Conservation (phyloP, 2,113 vertebrate species). For the Merops nubicus region DNA sequence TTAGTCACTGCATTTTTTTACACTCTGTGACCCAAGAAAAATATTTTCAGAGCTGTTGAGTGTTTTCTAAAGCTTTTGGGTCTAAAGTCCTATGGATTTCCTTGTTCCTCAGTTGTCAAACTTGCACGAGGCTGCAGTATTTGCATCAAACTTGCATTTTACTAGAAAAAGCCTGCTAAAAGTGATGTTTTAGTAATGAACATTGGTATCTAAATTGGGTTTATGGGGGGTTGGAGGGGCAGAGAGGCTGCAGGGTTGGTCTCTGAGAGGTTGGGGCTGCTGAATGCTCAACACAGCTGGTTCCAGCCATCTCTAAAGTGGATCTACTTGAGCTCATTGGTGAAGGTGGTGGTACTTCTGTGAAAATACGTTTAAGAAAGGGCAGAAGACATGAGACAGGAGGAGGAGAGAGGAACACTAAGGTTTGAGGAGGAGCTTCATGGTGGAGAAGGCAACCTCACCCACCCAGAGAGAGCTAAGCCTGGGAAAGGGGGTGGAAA, state of each 20-base stretch:
- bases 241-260: neutral
- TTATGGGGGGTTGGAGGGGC: fast-evolving
- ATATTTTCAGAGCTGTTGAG: neutral
- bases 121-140: neutral
- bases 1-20: neutral
- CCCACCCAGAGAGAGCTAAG: fast-evolving
- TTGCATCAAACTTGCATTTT: neutral
- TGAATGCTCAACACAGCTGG: neutral
- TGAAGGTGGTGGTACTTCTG: fast-evolving
- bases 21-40: neutral
- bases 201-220: too few relatives aligned
- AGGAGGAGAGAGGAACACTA: fast-evolving
- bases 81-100: neutral
- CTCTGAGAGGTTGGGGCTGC: neutral
- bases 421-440: fast-evolving
- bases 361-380: neutral
- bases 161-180: neutral
- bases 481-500: neutral
- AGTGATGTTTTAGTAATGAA: neutral
- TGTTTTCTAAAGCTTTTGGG: neutral
- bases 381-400: fast-evolving
- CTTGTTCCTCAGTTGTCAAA: neutral
- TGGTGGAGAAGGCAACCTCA: neutral
- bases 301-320: fast-evolving
- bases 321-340: neutral